Conservation (phyloP, 1,140 invertebrate genomes). For the Danaus melanippus region DNA sequence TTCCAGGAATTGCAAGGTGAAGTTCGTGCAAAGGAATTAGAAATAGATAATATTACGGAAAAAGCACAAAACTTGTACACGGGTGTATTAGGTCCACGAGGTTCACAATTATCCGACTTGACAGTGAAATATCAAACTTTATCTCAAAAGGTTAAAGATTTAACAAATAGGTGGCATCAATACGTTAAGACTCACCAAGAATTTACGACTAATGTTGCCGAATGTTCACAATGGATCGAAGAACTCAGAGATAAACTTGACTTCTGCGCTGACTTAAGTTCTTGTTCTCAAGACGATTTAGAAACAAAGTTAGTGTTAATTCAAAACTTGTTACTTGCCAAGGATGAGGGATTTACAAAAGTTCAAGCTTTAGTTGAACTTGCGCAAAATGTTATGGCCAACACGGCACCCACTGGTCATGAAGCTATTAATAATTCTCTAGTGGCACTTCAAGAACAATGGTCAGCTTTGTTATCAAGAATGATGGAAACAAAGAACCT, state of each 20-base stretch:
- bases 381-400: slow-evolving; percentile 92
- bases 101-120: slow-evolving; percentile 87
- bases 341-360: slow-evolving; percentile 93
- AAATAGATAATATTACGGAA: slow-evolving; percentile 94
- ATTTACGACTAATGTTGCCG: slow-evolving; percentile 85
- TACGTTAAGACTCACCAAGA: slow-evolving; percentile 92
- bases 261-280: slow-evolving; percentile 86
- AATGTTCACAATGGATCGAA: slow-evolving; percentile 88
- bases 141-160: slow-evolving; percentile 91
- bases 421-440: slow-evolving; percentile 88
- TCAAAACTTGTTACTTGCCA: slow-evolving; percentile 87
- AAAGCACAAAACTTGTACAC: slow-evolving; percentile 88
- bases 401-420: slow-evolving; percentile 91
- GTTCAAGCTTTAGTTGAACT: slow-evolving; percentile 89
- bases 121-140: slow-evolving; percentile 93
- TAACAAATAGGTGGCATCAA: slow-evolving; percentile 91
- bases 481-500: slow-evolving; percentile 92
- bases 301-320: slow-evolving; percentile 88
- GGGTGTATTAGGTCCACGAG: slow-evolving; percentile 74
- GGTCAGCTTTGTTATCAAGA: slow-evolving; percentile 88
- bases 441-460: slow-evolving; percentile 89
- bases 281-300: slow-evolving; percentile 86
- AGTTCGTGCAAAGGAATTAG: slow-evolving; percentile 90
- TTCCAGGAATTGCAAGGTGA: slow-evolving; percentile 88
- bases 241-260: slow-evolving; percentile 87